Base-by-base conservation (phyloP, 30 jellyfish, hydroid and myxozoan genomes). In the Hydra vulgaris region DNA sequence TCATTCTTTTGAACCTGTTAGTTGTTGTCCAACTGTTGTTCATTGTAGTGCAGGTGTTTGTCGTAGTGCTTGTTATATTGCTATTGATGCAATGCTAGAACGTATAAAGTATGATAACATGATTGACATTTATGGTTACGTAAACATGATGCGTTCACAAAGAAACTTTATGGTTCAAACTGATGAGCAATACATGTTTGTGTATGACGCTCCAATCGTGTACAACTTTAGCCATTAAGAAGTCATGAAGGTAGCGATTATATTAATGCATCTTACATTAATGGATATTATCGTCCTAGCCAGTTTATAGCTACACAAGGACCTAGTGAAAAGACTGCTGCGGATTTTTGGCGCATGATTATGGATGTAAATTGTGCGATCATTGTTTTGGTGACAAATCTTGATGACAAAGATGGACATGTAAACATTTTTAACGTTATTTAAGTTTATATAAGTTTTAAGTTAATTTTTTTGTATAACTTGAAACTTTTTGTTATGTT, bases 1-100 rank as follows among this genome's bases (percentile, higher is more conserved):
- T 15, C 83, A 85, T 54, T 76, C 89, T 27, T 83, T 79, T 52
- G 87, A 79, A 74, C 95, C 79, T 5, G 82, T 82, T 23, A 87
- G 88, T 25, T 80, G 88, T 18, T 96, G 96, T 18, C 96, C 96
- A 16, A 88, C 88, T 20, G 80, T 94, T 53, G 96, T 94, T 40
- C 99, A 94, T 78, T 94, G 99, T 88, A 87, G 96, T 79, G 98
- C 98, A 74, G 98, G 98, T 54, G 98, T 92, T 74, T 96, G 98
- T 0, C 96, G 98, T 18, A 92, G 88, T 72, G 98, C 96, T 26
- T 85, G 96, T 8, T 92, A 54, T 86, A 84, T 92, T 15, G 85
- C 98, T 18, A 66, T 92, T 68, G 94, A 92, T 81, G 81, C 96
- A 23, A 92, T 92, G 98, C 66, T 92, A 61, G 98, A 92, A 26